Conservation (phyloP, 2,888 invertebrate species). For the Enoplolaimus lenunculus region DNA sequence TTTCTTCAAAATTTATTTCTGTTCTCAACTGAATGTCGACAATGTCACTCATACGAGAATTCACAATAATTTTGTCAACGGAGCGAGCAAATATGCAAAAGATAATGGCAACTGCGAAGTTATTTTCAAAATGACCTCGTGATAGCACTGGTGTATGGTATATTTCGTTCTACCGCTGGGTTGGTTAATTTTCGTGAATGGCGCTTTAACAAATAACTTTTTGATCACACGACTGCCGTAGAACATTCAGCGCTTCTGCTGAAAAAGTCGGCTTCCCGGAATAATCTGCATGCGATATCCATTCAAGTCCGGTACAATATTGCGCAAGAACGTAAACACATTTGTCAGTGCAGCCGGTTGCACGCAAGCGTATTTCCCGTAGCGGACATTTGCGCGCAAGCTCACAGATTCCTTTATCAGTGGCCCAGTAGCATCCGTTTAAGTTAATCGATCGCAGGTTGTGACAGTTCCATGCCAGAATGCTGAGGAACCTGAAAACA, state of each 20-base stretch:
- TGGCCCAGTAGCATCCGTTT: conserved; percentile 36
- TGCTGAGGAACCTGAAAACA: conserved; percentile 28
- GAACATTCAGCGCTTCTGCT: conserved; percentile 33
- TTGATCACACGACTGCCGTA: conserved; percentile 35
- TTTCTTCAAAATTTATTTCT: too few relatives aligned
- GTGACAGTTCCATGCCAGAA: conserved; percentile 34
- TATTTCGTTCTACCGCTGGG: too few relatives aligned
- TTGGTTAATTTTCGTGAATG: too few relatives aligned
- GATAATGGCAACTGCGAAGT: too few relatives aligned
- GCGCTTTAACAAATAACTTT: conserved; percentile 38
- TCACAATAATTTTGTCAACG: too few relatives aligned
- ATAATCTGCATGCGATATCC: conserved; percentile 36
- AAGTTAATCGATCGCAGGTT: conserved; percentile 31
- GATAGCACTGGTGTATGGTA: too few relatives aligned
- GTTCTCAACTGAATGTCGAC: too few relatives aligned
- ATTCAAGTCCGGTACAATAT: conserved; percentile 36
- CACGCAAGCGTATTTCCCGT: conserved; percentile 35
- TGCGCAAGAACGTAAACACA: conserved; percentile 34
- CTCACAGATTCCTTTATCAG: conserved; percentile 35
- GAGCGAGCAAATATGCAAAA: too few relatives aligned
- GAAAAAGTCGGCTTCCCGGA: conserved; percentile 35
- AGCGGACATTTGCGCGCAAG: conserved; percentile 34
- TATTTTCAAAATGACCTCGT: too few relatives aligned
- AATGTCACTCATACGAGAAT: too few relatives aligned
- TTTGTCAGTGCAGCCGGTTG: conserved; percentile 36